Percentiles rank a stretch among this genome's conserved stretches.
Conservation (phyloP, 2,888 invertebrate species). For the Diloba caeruleocephala region DNA sequence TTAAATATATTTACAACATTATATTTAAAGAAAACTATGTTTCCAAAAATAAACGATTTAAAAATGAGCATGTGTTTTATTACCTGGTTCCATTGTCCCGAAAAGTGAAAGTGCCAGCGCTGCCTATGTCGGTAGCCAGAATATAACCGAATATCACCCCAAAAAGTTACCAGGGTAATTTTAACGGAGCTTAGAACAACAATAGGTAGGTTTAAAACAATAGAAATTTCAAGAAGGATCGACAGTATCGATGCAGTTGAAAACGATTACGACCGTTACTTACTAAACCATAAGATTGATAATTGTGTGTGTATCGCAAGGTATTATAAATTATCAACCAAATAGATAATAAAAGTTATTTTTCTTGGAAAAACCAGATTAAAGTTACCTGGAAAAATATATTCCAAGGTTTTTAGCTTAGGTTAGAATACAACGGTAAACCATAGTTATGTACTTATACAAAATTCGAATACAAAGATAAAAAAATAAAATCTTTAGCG, state of each 20-base stretch:
- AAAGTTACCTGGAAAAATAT: constrained; percentile 21
- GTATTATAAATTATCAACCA: constrained; percentile 27
- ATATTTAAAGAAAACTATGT: neutral
- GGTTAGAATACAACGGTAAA: constrained; percentile 18
- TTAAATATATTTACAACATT: neutral
- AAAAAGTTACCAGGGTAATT: constrained; percentile 28
- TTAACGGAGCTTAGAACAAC: constrained; percentile 40
- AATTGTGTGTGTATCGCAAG: constrained; percentile 20
- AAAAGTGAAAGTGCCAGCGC: constrained; percentile 41
- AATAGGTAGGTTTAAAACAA: constrained; percentile 46
- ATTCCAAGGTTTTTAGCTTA: constrained; percentile 13
- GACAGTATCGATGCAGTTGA: neutral
- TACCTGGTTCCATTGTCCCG: constrained; percentile 19
- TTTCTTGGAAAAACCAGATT: constrained; percentile 39
- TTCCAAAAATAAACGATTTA: constrained; percentile 18
- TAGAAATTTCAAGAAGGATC: constrained; percentile 27
- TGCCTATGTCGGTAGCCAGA: constrained; percentile 28
- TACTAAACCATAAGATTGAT: constrained; percentile 12
- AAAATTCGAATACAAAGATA: no score
- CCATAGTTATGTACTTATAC: no score
- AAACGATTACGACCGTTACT: constrained; percentile 31
- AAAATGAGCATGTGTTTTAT: constrained; percentile 42
- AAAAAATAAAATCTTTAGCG: no score
- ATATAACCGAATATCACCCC: constrained; percentile 25
- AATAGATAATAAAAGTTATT: constrained; percentile 11